Base-by-base conservation (phyloP, 1,140 invertebrate genomes). In the Drosophila nigrodunni region DNA sequence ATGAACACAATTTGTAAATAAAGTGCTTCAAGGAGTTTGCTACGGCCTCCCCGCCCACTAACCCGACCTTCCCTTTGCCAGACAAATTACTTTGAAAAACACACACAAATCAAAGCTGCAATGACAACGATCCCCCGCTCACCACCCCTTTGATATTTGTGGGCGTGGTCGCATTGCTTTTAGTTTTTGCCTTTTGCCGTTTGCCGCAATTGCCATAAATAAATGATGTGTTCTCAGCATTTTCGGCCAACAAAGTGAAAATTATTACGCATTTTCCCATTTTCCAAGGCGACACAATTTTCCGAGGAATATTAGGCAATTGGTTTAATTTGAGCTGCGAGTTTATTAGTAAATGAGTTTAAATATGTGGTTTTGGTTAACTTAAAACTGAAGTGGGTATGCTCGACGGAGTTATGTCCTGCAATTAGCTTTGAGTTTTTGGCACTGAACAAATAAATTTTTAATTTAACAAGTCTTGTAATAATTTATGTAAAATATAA, bases 1-100 rank as follows among this genome's bases (percentile, higher is more conserved):
- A 88, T 88, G 83, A 88, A 85, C 80, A 85, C 83, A 88, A 89
- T 89, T 88, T 77, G 62, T 49, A 62, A 68, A 57, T 62, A 77
- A 79, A 71, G 55, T 76, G 73, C 65, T 80, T 72, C 55, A 59
- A 73, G 66, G 35, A n/a, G 18, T 10, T 49, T 13, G 7, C 44
- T 25, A 7, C 35, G 25, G 15, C 15, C 15, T 15, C 8, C 7
- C 50, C 25, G 2, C 25, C 25, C 25, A 2, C 25, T 30, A 30
- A 2, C 6, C 25, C 25, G 25, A 0, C 25, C 25, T 6, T 30
- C 25, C 3, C 25, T 5, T 30, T 52, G 60, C 55, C 80, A 80
- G 61, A 77, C 82, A 89, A 87, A 87, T 77, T 87, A 58, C 66
- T 34, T 46, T 60, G 37, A 37, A 74, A 74, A 74, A 68, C 25